Conservation (phyloP, 2,797 vertebrate species). For the Anguilla pacifica region DNA sequence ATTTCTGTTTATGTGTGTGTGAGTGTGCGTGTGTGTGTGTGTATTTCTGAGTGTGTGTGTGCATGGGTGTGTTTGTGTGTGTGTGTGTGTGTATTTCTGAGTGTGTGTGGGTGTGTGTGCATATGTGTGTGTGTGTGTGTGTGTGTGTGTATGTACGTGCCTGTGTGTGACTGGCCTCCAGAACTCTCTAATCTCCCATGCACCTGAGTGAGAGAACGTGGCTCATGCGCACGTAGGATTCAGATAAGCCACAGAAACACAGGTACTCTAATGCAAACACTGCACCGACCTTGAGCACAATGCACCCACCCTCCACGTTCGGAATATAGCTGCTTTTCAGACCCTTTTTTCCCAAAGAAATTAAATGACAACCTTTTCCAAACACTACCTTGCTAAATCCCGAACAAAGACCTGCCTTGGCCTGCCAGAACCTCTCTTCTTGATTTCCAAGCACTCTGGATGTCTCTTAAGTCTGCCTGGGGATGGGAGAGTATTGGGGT, state of each 20-base stretch:
- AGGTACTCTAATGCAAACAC: constrained; percentile 33
- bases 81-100: background rate
- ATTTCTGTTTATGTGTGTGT: background rate
- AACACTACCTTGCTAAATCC: background rate
- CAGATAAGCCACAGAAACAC: constrained; percentile 28
- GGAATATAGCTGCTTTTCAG: constrained; percentile 14
- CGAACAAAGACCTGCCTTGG: constrained; percentile 10
- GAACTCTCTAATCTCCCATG: constrained; percentile 17
- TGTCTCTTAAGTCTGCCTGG: background rate
- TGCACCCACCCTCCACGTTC: background rate
- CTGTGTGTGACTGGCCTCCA: constrained; percentile 28
- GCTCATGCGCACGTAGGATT: constrained; percentile 18
- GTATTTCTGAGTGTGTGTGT: background rate
- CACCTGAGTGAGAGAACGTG: constrained; percentile 25
- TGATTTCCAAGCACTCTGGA: background rate
- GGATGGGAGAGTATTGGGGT: background rate
- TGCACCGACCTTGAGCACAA: constrained; percentile 17
- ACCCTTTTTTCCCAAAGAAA: constrained; percentile 6
- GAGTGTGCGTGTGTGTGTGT: background rate
- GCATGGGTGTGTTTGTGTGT: background rate
- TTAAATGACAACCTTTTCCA: background rate
- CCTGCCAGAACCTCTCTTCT: background rate
- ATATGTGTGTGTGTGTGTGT: constrained; percentile 22
- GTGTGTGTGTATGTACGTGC: constrained; percentile 26
- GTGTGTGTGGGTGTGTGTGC: background rate